Base-by-base conservation (phyloP, 1,140 invertebrate species). In the Eulimnadia texana region DNA sequence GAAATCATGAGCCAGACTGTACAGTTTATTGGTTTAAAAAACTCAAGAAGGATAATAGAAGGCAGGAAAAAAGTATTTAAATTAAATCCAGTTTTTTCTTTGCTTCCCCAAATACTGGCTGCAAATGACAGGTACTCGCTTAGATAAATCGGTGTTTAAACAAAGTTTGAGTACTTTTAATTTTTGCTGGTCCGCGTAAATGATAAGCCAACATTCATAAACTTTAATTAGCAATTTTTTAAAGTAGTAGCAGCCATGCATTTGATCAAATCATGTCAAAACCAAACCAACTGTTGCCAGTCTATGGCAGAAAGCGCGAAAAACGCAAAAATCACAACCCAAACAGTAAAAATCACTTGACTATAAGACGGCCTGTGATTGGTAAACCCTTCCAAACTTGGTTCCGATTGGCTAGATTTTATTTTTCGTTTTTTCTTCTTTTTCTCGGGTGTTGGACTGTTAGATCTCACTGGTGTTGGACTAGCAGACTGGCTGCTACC, bases 1-100 rank as follows among this genome's bases (percentile, higher is more conserved):
- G 71, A 20, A 68, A 68, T 58, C 52, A 63, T 54, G 29, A 47
- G 64, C 55, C 52, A 57, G 28, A 64, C 20, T 42, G 6, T 42
- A 42, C 6, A 42, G 16, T 16, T 42, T 42, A 42, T 9, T 6
- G 33, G 33, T 9, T 42, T 42, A 16, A 42, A 42, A 42, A 42
- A 16, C 6, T 9, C 6, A 42, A 16, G 16, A 42, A 42, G 33
- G 16, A 42, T 9, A 16, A 42, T 6, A 42, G 33, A 42, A 16
- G 16, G 33, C 6, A 16, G 16, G 33, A 42, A 16, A 42, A 16
- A 42, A 16, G 16, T 6, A 42, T n/a, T n/a, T n/a, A n/a, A n/a
- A n/a, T n/a, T n/a, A n/a, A n/a, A n/a, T n/a, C n/a, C n/a, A n/a
- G n/a, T n/a, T n/a, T n/a, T n/a, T n/a, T n/a, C 6, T 42, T 42